phyloP scores from a whole-genome alignment of 1,140 invertebrate species.

The Pentalonia nigronervosa region DNA sequence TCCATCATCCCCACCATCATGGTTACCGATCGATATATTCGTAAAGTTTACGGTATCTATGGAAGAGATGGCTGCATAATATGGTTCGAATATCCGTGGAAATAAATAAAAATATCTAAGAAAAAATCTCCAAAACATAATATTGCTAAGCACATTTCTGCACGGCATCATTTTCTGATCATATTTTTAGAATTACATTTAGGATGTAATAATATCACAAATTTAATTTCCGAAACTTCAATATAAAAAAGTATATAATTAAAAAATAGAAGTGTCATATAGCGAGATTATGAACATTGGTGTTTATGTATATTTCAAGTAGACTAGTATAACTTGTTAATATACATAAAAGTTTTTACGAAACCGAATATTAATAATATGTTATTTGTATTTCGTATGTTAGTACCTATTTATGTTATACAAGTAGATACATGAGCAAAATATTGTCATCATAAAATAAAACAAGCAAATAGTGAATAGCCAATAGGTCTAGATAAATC shows the following conservation, averaged over 20 bases:
- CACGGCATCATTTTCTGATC: background rate
- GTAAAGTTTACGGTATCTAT: background rate
- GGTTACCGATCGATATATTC: background rate
- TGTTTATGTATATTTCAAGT: background rate
- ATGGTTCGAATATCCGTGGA: background rate
- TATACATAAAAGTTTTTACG: background rate
- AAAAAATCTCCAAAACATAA: too few relatives aligned
- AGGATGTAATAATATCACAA: background rate
- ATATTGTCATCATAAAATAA: background rate
- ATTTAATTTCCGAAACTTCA: background rate
- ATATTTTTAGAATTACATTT: too few relatives aligned
- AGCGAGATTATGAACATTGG: background rate
- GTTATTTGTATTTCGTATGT: background rate
- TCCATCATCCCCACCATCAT: too few relatives aligned
- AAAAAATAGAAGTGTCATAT: background rate
- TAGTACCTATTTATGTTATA: background rate
- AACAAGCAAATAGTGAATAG: background rate
- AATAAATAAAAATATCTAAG: background rate
- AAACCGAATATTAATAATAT: background rate
- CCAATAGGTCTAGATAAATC: background rate
- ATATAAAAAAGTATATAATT: background rate
- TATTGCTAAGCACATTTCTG: background rate
- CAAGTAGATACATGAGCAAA: background rate
- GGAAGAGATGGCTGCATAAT: background rate
- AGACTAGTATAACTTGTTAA: background rate